Evolutionary conservation across 1,140 invertebrate species (phyloP).

Genomic region (Drosophila pandora): DNA sequence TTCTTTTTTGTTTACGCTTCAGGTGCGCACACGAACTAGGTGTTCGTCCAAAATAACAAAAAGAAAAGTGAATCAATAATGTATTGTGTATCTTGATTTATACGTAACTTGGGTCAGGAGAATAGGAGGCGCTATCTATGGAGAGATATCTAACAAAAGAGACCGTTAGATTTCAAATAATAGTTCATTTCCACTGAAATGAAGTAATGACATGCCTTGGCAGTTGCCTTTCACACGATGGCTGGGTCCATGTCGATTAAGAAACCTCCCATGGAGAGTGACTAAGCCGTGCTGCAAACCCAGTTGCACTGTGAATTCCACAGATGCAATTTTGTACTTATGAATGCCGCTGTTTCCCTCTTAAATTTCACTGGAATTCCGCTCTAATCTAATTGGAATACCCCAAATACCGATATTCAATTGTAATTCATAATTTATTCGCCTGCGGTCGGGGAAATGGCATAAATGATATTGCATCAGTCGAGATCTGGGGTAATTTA

Average conservation of each 20-base stretch:
- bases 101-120: constrained; percentile 27
- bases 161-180: constrained; percentile 34
- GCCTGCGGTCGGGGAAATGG: constrained; percentile 2
- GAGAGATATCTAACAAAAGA: constrained; percentile 11
- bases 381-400: constrained; percentile 25
- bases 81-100: constrained; percentile 42
- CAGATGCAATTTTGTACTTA: constrained; percentile 17
- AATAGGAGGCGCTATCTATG: constrained; percentile 19
- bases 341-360: constrained; percentile 19
- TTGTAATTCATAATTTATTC: constrained; percentile 29
- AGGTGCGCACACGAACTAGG: constrained; percentile 30
- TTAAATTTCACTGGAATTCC: constrained; percentile 26
- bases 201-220: constrained; percentile 37
- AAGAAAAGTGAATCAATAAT: constrained; percentile 46
- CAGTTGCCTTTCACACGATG: constrained; percentile 58
- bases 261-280: constrained; percentile 30
- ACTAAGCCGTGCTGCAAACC: constrained; percentile 42
- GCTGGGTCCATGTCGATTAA: not conserved
- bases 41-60: not conserved
- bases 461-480: constrained; percentile 30
- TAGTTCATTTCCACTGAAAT: constrained; percentile 16
- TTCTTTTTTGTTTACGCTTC: constrained; percentile 36
- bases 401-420: constrained; percentile 25
- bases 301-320: constrained; percentile 40
- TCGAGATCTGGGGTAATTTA: constrained; percentile 21